Conservation (phyloP, 2,888 invertebrate species). For the Tachina grossa region DNA sequence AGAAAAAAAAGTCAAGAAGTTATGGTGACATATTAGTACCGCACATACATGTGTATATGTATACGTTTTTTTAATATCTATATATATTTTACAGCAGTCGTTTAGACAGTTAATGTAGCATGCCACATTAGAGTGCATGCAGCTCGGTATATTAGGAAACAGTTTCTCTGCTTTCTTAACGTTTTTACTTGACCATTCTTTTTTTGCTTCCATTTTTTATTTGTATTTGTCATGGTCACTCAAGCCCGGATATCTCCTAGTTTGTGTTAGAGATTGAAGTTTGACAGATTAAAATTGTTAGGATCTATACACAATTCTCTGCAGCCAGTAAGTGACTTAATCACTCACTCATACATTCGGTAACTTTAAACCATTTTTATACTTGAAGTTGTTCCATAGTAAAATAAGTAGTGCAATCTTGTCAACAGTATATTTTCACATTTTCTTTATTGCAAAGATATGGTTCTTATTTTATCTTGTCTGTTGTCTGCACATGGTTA, state of each 20-base stretch:
- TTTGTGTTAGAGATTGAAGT: constrained; percentile 26
- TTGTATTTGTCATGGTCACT: constrained; percentile 43
- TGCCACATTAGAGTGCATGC: constrained; percentile 55
- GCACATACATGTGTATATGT: not conserved
- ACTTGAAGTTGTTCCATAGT: not conserved
- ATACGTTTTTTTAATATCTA: not conserved
- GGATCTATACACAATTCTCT: not conserved
- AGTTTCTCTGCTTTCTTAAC: constrained; percentile 35
- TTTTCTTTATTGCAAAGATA: constrained; percentile 29
- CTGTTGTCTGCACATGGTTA: constrained; percentile 4
- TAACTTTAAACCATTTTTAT: constrained; percentile 24
- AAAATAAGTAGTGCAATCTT: constrained; percentile 3
- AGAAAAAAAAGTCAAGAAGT: constrained; percentile 25
- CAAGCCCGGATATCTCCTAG: constrained; percentile 51
- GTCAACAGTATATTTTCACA: constrained; percentile 39
- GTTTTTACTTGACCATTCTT: not conserved
- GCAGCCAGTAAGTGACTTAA: constrained; percentile 22
- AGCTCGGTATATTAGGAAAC: constrained; percentile 44
- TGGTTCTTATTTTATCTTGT: constrained; percentile 6
- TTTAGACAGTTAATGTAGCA: constrained; percentile 59
- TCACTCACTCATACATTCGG: constrained; percentile 22
- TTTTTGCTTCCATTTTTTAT: not conserved
- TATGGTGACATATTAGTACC: constrained; percentile 42
- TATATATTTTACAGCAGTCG: constrained; percentile 34
- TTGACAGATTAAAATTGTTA: constrained; percentile 15